A percentile compares a stretch with the other conserved stretches of the same genome.
Evolutionary conservation across 1,140 invertebrate species (phyloP).

Genomic region (Anoplolepis gracilipes): DNA sequence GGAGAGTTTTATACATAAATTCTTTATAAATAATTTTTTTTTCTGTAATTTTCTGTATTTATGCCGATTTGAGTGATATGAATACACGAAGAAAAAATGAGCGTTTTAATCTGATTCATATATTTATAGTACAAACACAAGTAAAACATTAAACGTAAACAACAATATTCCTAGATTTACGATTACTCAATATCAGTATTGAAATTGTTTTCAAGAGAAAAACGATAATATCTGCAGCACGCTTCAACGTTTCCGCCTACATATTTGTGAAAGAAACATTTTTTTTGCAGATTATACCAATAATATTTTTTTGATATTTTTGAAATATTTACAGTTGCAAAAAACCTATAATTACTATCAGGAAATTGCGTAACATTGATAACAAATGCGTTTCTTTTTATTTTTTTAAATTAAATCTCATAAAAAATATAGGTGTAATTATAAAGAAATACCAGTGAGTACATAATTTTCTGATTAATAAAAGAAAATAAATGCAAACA

Average conservation of each 20-base stretch:
- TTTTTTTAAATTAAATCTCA: neutral
- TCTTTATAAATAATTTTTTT: neutral
- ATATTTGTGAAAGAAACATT: conserved; percentile 29
- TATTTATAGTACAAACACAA: neutral
- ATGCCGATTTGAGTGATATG: neutral
- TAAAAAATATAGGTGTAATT: neutral
- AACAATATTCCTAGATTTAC: conserved; percentile 2
- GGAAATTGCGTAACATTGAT: neutral
- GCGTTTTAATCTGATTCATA: conserved; percentile 20
- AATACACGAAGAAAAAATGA: neutral
- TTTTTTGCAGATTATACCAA: neutral
- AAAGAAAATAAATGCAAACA: too few species aligned
- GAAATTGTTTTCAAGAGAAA: conserved; percentile 1
- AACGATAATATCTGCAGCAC: conserved; percentile 21
- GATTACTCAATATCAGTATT: conserved; percentile 26
- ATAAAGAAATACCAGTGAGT: neutral
- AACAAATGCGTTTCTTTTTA: neutral
- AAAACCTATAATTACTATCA: neutral
- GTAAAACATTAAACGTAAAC: conserved; percentile 4
- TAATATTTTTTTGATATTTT: neutral
- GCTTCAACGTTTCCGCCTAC: neutral
- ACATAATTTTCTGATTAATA: neutral
- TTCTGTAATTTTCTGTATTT: neutral
- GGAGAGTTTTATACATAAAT: neutral
- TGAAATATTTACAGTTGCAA: neutral